Conservation (phyloP, 2,888 invertebrate species). For the Alviniconcha strummeri region DNA sequence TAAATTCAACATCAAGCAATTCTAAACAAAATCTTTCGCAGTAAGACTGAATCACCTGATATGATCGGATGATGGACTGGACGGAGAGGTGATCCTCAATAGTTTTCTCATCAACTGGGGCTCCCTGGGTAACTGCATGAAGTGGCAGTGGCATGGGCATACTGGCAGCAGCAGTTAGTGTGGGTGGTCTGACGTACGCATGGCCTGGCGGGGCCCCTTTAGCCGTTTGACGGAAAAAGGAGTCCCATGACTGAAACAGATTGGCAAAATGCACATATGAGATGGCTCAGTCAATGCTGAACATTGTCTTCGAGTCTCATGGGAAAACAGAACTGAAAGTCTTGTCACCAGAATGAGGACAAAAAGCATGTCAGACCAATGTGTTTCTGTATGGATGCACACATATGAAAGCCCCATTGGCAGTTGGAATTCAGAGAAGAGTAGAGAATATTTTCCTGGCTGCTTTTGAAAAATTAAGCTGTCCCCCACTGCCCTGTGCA, state of each 20-base stretch:
- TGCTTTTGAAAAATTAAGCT: too few species aligned
- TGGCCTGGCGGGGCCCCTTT: slow-evolving; percentile 66
- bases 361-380: too few species aligned
- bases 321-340: too few species aligned
- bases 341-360: too few species aligned
- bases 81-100: slow-evolving; percentile 99
- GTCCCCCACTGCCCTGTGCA: too few species aligned
- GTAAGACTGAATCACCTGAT: slow-evolving; percentile 84
- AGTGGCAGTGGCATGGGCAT: slow-evolving; percentile 72
- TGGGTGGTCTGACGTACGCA: slow-evolving; percentile 68
- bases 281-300: not conserved
- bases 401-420: too few species aligned
- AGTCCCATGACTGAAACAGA: slow-evolving; percentile 88
- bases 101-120: slow-evolving; percentile 78
- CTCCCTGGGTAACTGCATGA: slow-evolving; percentile 63
- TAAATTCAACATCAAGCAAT: too few species aligned
- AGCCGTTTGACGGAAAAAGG: slow-evolving; percentile 88
- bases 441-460: too few species aligned
- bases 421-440: too few species aligned
- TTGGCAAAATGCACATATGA: not conserved
- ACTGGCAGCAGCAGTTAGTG: slow-evolving; percentile 41
- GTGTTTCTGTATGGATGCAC: too few species aligned
- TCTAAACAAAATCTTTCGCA: not conserved
- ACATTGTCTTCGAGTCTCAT: not conserved
- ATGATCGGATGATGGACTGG: slow-evolving; percentile 98